A percentile compares a stretch with the other conserved stretches of the same genome.
Evolutionary conservation across 2,797 vertebrate genomes (phyloP).

Genomic region (Hephaestus fuliginosus): DNA sequence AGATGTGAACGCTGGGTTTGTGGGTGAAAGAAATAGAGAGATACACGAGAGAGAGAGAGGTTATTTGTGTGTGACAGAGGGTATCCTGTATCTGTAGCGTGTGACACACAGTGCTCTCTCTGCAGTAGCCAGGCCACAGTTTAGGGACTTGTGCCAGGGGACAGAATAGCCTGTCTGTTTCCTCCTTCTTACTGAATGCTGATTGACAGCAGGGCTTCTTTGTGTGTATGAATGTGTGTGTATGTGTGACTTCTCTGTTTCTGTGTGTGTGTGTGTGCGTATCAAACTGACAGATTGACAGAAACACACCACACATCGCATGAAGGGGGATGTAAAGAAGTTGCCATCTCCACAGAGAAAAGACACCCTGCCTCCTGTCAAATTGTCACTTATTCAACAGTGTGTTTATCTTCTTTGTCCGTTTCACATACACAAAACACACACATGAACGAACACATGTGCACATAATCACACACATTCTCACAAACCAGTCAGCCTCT

Average conservation of each 20-base stretch:
- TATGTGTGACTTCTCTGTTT: conserved; percentile 15
- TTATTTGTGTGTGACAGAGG: conserved; percentile 77
- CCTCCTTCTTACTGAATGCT: conserved; percentile 58
- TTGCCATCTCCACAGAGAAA: conserved; percentile 37
- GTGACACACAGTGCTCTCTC: conserved; percentile 81
- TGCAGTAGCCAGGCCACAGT: conserved; percentile 66
- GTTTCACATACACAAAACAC: not conserved
- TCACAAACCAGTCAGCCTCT: conserved; percentile 17
- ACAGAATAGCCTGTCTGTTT: conserved; percentile 79
- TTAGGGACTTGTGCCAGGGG: conserved; percentile 65
- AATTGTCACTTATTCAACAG: conserved; percentile 37
- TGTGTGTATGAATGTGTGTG: conserved; percentile 45
- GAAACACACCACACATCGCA: conserved; percentile 28
- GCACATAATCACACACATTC: conserved; percentile 15
- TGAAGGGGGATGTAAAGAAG: conserved; percentile 43
- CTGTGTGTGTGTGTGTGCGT: conserved; percentile 22
- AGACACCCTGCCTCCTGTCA: conserved; percentile 37
- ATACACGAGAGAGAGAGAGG: conserved; percentile 22
- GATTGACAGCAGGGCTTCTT: conserved; percentile 75
- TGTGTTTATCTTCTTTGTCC: conserved; percentile 36
- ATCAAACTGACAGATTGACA: conserved; percentile 60
- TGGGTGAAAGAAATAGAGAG: conserved; percentile 31
- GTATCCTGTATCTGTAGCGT: conserved; percentile 77
- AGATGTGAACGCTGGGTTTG: conserved; percentile 49
- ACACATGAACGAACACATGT: not conserved